Evolutionary conservation across 2,797 vertebrate genomes (phyloP).

Genomic region (Enteromius radiatus): DNA sequence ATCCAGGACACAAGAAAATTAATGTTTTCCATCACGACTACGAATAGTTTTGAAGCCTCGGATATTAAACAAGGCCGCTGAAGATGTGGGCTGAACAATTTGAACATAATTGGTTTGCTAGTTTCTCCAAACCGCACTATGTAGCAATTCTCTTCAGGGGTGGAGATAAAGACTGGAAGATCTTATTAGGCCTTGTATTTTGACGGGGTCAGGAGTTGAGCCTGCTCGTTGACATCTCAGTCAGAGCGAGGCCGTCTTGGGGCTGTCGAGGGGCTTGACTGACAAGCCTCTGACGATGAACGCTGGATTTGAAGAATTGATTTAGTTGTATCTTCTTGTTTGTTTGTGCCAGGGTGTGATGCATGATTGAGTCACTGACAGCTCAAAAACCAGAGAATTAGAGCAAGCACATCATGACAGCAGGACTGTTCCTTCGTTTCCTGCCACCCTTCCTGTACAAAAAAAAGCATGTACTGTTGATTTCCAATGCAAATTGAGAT

Average conservation of each 20-base stretch:
- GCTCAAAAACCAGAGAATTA: conserved; percentile 1
- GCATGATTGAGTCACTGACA: conserved; percentile 54
- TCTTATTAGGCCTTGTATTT: conserved; percentile 32
- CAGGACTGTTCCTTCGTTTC: conserved; percentile 16
- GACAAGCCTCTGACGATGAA: conserved; percentile 56
- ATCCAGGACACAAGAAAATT: conserved; percentile 61
- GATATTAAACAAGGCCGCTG: conserved; percentile 65
- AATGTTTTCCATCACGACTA: conserved; percentile 57
- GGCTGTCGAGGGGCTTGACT: conserved; percentile 47
- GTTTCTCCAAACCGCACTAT: conserved; percentile 52
- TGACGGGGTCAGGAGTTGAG: conserved; percentile 33
- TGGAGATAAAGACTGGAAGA: conserved; percentile 33
- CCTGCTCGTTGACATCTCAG: conserved; percentile 49
- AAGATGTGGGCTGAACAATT: conserved; percentile 79
- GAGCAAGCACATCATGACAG: neutral
- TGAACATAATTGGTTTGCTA: conserved; percentile 74
- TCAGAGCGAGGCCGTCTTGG: conserved; percentile 31
- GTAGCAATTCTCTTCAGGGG: conserved; percentile 16
- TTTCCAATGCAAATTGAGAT: conserved; percentile 35
- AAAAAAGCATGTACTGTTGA: conserved; percentile 15
- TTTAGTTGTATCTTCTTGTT: conserved; percentile 60
- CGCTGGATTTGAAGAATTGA: conserved; percentile 50
- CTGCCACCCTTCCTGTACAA: neutral
- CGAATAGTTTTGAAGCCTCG: conserved; percentile 70
- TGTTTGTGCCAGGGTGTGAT: conserved; percentile 41